These are phyloP conservation scores for Eira barbara DNA, from an alignment of 2,113 vertebrate genomes.

Conservation along the genomic window DNA sequence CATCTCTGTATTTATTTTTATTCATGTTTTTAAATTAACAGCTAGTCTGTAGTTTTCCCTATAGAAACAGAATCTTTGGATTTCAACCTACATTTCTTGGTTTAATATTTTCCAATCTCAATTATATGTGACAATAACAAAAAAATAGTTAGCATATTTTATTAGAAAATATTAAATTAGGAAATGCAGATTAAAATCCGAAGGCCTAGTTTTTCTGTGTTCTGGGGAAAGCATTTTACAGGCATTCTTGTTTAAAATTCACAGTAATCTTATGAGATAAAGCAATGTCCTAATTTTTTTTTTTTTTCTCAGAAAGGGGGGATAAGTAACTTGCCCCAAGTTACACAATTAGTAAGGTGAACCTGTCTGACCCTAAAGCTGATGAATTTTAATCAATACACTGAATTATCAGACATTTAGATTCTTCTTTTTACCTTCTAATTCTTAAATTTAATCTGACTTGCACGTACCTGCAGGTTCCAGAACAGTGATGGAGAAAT, in stretches of 20 bases:
- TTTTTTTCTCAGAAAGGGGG: background rate
- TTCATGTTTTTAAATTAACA: background rate
- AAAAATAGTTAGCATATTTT: background rate
- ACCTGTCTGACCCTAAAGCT: background rate
- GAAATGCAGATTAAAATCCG: background rate
- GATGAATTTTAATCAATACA: background rate
- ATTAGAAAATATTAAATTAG: background rate
- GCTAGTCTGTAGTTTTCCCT: background rate
- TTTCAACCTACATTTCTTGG: background rate
- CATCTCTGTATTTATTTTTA: slow-evolving; percentile 1
- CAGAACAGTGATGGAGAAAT: slow-evolving; percentile 93
- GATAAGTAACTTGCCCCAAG: background rate
- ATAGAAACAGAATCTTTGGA: background rate
- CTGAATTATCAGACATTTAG: background rate
- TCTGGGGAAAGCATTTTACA: background rate
- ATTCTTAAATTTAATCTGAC: background rate
- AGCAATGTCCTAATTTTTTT: background rate
- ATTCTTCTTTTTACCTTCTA: slow-evolving; percentile 3
- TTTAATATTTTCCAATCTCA: background rate
- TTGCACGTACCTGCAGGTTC: slow-evolving; percentile 82
- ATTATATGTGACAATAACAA: background rate
- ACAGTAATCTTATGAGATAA: background rate
- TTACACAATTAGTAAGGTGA: background rate
- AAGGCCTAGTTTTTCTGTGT: background rate
- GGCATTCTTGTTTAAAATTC: background rate